A percentile compares a stretch with the other conserved stretches of the same genome.
Evolutionary conservation across 2,888 invertebrate species (phyloP).

Genomic region (Prosopocoilus inquinatus): DNA sequence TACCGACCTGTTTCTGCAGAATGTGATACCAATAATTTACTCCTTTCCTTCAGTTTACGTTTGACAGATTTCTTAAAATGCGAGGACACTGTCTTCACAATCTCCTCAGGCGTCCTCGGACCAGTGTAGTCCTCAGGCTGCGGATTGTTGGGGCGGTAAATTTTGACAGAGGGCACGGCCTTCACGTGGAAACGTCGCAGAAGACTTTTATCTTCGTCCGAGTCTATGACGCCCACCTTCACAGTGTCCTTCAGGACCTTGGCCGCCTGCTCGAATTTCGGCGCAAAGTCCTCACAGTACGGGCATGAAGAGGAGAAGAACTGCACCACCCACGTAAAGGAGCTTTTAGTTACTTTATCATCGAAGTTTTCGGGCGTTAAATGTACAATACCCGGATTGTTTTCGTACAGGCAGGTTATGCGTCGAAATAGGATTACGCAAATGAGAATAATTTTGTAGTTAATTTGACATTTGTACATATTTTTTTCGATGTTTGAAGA

Average conservation of each 20-base stretch:
- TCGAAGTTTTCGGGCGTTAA: conserved; percentile 24
- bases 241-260: conserved; percentile 20
- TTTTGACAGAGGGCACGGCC: conserved; percentile 26
- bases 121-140: conserved; percentile 26
- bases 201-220: conserved; percentile 19
- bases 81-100: conserved; percentile 16
- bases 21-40: background rate
- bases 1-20: background rate
- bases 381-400: conserved; percentile 8
- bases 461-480: no score
- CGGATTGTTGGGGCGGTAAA: conserved; percentile 22
- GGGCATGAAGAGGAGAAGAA: conserved; percentile 29
- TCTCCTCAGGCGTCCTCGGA: conserved; percentile 20
- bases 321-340: conserved; percentile 27
- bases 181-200: conserved; percentile 20
- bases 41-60: background rate
- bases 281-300: conserved; percentile 28
- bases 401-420: conserved; percentile 14
- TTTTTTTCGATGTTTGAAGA: no score
- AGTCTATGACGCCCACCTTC: conserved; percentile 26
- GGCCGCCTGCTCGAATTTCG: conserved; percentile 26
- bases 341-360: conserved; percentile 19
- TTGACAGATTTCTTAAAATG: background rate
- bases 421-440: conserved; percentile 3
- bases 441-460: background rate